Conservation (phyloP, 2,888 invertebrate genomes). For the Ochropleura leucogaster region DNA sequence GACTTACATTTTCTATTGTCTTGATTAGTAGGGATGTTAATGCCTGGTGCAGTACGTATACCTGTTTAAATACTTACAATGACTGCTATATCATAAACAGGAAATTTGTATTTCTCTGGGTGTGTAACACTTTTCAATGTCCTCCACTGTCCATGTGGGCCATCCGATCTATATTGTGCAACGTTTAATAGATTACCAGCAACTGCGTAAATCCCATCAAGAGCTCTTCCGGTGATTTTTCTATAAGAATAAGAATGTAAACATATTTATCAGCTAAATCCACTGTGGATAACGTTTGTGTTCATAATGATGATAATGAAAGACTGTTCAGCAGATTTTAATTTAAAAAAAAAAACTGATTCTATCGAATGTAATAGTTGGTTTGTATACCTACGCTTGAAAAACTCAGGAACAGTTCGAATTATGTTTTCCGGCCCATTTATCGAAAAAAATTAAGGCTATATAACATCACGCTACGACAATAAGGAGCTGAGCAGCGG, state of each 20-base stretch:
- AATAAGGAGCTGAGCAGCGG: too few relatives aligned
- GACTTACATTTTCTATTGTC: neutral
- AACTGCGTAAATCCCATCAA: constrained; percentile 68
- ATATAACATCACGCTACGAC: too few relatives aligned
- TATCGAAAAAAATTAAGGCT: too few relatives aligned
- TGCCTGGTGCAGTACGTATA: neutral
- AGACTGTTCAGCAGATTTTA: too few relatives aligned
- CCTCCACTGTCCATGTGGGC: constrained; percentile 76
- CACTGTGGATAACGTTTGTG: neutral
- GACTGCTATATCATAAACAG: constrained; percentile 75
- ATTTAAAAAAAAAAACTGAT: too few relatives aligned
- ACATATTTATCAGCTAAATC: neutral
- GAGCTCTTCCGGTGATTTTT: rapidly evolving
- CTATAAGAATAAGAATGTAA: constrained; percentile 13
- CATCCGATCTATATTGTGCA: constrained; percentile 51
- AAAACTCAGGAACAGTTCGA: too few relatives aligned
- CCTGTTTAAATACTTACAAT: constrained; percentile 68
- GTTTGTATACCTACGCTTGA: too few relatives aligned
- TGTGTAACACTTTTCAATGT: constrained; percentile 62
- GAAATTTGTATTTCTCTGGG: constrained; percentile 73
- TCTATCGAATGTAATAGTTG: too few relatives aligned
- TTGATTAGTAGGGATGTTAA: neutral
- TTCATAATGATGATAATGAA: neutral
- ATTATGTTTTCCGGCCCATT: too few relatives aligned
- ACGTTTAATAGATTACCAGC: constrained; percentile 75